A percentile compares a stretch with the other conserved stretches of the same genome.
phyloP scores from a whole-genome alignment of 2,797 vertebrate species.

The Gouania willdenowi region DNA sequence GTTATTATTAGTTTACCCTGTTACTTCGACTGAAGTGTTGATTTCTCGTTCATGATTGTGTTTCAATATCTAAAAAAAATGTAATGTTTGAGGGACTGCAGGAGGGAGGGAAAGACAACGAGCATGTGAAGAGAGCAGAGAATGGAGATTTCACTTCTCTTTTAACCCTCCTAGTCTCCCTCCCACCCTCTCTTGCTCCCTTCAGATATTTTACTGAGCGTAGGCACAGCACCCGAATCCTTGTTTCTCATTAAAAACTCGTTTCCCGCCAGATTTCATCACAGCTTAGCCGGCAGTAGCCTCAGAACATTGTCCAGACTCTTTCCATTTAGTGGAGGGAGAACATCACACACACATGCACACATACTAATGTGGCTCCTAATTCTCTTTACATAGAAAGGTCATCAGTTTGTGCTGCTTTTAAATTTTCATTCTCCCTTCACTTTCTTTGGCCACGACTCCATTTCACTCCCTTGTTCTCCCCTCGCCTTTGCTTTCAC shows the following conservation, averaged over 20 bases:
- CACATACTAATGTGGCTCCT: constrained; percentile 34
- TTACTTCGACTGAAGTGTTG: constrained; percentile 75
- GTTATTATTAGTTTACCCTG: constrained; percentile 83
- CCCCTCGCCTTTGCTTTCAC: constrained; percentile 62
- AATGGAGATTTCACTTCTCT: constrained; percentile 54
- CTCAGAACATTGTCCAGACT: constrained; percentile 41
- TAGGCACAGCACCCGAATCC: constrained; percentile 60
- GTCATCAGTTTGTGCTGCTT: constrained; percentile 28
- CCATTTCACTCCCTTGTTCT: constrained; percentile 6
- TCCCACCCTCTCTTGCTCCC: constrained; percentile 28
- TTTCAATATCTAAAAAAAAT: constrained; percentile 66
- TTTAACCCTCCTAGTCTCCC: constrained; percentile 38
- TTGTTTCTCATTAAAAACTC: constrained; percentile 46
- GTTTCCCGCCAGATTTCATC: constrained; percentile 34
- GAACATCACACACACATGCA: constrained; percentile 27
- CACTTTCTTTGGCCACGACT: constrained; percentile 37
- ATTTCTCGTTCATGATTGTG: constrained; percentile 76
- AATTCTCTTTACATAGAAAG: constrained; percentile 37
- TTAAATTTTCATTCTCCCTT: constrained; percentile 8
- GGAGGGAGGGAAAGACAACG: constrained; percentile 61
- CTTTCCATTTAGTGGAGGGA: constrained; percentile 28
- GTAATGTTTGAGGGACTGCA: constrained; percentile 61
- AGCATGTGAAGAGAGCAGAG: constrained; percentile 61
- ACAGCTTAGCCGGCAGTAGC: constrained; percentile 37
- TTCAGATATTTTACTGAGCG: constrained; percentile 42